These are phyloP conservation scores for Eupithecia subumbrata DNA, from an alignment of 2,888 invertebrate species.

Conservation along the genomic window DNA sequence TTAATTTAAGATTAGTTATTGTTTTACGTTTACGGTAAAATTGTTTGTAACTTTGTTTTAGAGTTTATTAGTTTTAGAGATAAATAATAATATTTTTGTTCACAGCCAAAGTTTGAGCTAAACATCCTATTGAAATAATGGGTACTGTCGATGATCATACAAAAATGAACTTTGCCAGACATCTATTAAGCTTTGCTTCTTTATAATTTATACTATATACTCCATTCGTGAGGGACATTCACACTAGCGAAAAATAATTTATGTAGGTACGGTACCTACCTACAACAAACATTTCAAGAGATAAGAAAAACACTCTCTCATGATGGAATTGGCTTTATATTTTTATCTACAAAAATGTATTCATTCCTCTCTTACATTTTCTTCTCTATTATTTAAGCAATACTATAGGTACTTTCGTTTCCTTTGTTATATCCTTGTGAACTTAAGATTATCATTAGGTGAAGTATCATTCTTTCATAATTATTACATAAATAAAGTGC, in stretches of 20 bases:
- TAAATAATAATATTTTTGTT: conserved; percentile 67
- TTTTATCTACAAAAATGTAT: conserved; percentile 16
- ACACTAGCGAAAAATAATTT: neutral
- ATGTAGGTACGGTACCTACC: neutral
- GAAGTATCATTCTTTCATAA: conserved; percentile 44
- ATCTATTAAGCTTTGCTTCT: neutral
- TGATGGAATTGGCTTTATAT: neutral
- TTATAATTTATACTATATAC: neutral
- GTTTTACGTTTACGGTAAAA: conserved; percentile 73
- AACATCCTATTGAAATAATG: neutral
- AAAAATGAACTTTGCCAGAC: neutral
- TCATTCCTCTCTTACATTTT: conserved; percentile 38
- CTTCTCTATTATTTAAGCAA: conserved; percentile 24
- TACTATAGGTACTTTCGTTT: conserved; percentile 26
- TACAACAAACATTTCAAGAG: neutral
- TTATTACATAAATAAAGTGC: conserved; percentile 62
- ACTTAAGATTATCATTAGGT: neutral
- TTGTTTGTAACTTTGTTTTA: conserved; percentile 76
- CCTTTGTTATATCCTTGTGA: conserved; percentile 22
- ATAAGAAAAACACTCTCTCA: neutral
- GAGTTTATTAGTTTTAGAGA: conserved; percentile 65
- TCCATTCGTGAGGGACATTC: neutral
- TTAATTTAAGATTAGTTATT: conserved; percentile 57
- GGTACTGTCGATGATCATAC: neutral
- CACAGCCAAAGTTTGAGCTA: conserved; percentile 66